Conservation (phyloP, 2,113 vertebrate species). For the Sarotherodon lohbergeri region DNA sequence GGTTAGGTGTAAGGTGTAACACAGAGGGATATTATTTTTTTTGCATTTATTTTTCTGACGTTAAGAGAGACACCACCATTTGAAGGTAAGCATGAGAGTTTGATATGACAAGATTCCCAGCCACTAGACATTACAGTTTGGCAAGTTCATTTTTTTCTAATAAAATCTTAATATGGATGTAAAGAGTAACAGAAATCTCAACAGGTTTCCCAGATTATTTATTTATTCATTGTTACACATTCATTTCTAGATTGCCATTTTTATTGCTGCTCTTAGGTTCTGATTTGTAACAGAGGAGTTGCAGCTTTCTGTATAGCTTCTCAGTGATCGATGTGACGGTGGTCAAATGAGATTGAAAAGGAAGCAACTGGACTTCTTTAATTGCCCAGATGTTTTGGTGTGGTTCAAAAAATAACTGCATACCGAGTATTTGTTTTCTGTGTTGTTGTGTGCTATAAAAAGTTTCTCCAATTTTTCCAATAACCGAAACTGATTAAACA, state of each 20-base stretch:
- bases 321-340: neutral
- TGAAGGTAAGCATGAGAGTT: constrained; percentile 21
- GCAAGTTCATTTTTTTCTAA: neutral
- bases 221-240: neutral
- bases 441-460: rapidly evolving
- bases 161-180: neutral
- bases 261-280: neutral
- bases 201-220: neutral
- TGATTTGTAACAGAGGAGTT: neutral
- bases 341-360: no score
- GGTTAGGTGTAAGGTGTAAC: neutral
- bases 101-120: neutral
- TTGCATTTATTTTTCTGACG: neutral
- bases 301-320: neutral
- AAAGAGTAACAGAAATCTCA: neutral
- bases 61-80: neutral
- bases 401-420: neutral
- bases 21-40: neutral
- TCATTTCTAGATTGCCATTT: neutral
- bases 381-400: neutral
- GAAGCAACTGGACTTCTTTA: neutral
- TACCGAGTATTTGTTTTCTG: neutral
- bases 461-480: neutral
- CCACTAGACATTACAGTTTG: neutral
- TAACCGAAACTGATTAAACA: neutral